Evolutionary conservation across 2,113 vertebrate genomes (phyloP), one percentile per base, ranked within the genome.

Genomic region (Menidia beryllina): DNA sequence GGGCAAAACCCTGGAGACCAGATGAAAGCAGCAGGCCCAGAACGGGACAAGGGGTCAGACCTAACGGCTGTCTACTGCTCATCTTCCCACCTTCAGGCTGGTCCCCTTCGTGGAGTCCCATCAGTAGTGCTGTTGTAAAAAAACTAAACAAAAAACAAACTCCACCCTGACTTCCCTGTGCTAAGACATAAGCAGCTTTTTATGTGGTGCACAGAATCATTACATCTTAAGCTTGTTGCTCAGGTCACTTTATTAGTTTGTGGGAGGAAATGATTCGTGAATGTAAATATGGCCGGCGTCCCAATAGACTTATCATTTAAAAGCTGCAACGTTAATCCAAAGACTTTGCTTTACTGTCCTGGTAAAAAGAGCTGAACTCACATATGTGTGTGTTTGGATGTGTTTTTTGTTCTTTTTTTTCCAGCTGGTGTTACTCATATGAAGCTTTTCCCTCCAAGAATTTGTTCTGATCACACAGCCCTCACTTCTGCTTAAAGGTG

Each of bases 1-100:
- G 89, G 98, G 97, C 17, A 99, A 98, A 89, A 86, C 93, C 39
- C 90, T 98, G 63, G 94, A 96, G 71, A 80, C 91, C 83, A 97
- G 96, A 96, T 98, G 93, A 97, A 93, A 83, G 64, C 45, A 7
- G 52, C 4, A 2, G 43, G 51, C 9, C 27, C 7, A 0, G 34
- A 61, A 43, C 50, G 66, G 49, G 77, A 58, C 30, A 64, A 48
- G 75, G 88, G 83, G 23, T 24, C 19, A 6, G 52, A 13, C 52
- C 65, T 2, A 34, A 2, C 7, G 30, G n/a, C 45, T 5, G 36
- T 49, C 21, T 47, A 50, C 58, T 27, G 26, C 36, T 76, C 23
- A 39, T 41, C 19, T 75, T 66, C n/a, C 50, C 10, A 26, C 48
- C 55, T 26, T 67, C 21, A 45, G 45, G 38, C 39, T 27, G n/a